Percentiles rank a stretch among this genome's conserved stretches.
These are phyloP conservation scores for Acanthosepion lycidas DNA, from an alignment of 2,888 invertebrate genomes.

Conservation along the genomic window DNA sequence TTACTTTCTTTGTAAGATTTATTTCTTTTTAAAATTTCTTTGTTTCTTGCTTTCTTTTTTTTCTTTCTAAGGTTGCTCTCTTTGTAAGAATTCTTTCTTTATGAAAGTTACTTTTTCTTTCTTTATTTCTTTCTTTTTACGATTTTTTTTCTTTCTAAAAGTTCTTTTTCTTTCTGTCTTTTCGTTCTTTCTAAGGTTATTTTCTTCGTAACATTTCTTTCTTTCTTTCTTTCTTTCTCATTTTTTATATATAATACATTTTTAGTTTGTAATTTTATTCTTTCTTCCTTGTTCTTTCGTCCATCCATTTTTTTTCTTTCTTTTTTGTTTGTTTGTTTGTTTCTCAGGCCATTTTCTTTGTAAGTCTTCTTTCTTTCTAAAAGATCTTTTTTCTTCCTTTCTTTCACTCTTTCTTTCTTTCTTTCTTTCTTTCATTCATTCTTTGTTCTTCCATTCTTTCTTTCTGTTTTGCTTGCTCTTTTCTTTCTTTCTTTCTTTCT, in stretches of 20 bases:
- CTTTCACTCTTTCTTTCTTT: background rate
- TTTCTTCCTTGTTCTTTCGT: background rate
- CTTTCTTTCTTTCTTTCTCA: background rate
- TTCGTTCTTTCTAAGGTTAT: background rate
- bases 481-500: background rate
- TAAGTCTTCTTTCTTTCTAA: background rate
- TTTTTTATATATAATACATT: background rate
- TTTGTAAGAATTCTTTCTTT: too few species aligned
- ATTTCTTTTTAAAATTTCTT: too few species aligned
- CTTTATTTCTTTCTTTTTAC: too few species aligned
- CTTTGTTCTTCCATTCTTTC: background rate
- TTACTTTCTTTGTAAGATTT: too few species aligned
- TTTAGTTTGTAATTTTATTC: background rate
- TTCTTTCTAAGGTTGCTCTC: too few species aligned
- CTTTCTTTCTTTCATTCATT: background rate
- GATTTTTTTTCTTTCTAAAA: background rate
- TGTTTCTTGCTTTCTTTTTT: too few species aligned
- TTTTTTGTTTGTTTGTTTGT: background rate
- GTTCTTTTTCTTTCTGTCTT: background rate
- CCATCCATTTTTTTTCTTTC: too few species aligned
- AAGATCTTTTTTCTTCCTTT: background rate
- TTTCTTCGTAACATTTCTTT: too few species aligned
- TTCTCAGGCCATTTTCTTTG: background rate
- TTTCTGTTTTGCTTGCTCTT: background rate
- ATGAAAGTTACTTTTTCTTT: too few species aligned